Evolutionary conservation across 92 coral and sea anemone genomes (phyloP).

Genomic region (Epizoanthus ramosus): DNA sequence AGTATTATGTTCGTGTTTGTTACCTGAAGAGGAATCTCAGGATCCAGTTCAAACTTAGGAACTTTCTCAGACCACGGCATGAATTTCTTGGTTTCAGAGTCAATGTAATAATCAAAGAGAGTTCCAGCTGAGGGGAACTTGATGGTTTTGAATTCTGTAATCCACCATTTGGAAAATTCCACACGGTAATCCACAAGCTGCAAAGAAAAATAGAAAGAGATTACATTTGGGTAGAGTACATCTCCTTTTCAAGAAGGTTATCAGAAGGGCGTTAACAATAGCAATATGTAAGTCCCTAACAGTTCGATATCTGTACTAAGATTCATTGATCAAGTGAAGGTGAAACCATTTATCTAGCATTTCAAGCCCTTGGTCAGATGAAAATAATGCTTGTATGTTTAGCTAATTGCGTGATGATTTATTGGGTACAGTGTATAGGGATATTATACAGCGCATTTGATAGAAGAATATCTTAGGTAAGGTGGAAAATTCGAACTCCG

Average conservation of each 20-base stretch:
- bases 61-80: slow-evolving; percentile 98
- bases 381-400: no score
- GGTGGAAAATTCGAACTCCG: background rate
- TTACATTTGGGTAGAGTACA: background rate
- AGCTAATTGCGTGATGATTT: no score
- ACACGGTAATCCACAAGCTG: slow-evolving; percentile 98
- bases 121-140: slow-evolving; percentile 99
- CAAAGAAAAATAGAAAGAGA: background rate
- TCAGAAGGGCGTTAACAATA: background rate
- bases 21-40: slow-evolving; percentile 98
- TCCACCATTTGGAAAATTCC: slow-evolving; percentile 99
- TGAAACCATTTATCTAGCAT: no score
- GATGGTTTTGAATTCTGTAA: slow-evolving; percentile 98
- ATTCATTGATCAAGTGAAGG: no score
- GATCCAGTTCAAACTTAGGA: slow-evolving; percentile 90
- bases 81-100: slow-evolving; percentile 92
- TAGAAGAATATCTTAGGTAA: no score
- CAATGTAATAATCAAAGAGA: slow-evolving; percentile 89
- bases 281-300: no score
- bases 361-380: no score
- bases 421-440: no score
- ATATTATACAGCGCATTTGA: no score
- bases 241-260: background rate
- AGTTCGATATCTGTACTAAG: no score
- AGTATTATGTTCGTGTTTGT: background rate